phyloP scores from a whole-genome alignment of 1,140 invertebrate genomes.

The Brachionus rubens region DNA sequence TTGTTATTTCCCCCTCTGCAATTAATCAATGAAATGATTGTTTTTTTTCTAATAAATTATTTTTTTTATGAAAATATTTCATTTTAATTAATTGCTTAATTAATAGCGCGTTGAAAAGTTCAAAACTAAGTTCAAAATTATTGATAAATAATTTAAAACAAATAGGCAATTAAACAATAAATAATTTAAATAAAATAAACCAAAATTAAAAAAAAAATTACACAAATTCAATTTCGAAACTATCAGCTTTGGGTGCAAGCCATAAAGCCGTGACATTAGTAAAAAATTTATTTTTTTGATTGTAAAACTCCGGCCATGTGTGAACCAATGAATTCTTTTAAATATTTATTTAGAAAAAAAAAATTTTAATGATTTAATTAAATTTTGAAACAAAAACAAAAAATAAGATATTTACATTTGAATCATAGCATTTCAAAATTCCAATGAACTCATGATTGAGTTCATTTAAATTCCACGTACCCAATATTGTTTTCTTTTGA shows the following conservation, averaged over 20 bases:
- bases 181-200: too few species aligned
- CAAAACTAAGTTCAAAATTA: too few species aligned
- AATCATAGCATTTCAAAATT: slow-evolving; percentile 12
- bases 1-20: too few species aligned
- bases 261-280: slow-evolving; percentile 14
- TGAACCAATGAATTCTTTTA: slow-evolving; percentile 36
- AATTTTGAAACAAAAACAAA: neutral
- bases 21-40: too few species aligned
- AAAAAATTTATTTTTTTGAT: neutral
- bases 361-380: neutral
- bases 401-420: neutral
- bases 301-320: slow-evolving; percentile 39
- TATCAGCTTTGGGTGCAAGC: slow-evolving; percentile 4
- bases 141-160: too few species aligned
- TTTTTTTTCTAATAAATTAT: too few species aligned
- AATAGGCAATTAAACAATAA: too few species aligned
- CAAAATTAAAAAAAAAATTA: neutral
- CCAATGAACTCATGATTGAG: neutral
- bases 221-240: slow-evolving; percentile 34
- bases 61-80: too few species aligned
- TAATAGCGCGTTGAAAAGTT: too few species aligned
- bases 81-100: too few species aligned
- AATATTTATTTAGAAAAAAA: neutral
- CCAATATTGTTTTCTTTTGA: neutral
- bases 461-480: neutral